Percentiles rank a stretch among this genome's conserved stretches.
phyloP scores from a whole-genome alignment of 2,888 invertebrate species.

The Deroplatys truncata region DNA sequence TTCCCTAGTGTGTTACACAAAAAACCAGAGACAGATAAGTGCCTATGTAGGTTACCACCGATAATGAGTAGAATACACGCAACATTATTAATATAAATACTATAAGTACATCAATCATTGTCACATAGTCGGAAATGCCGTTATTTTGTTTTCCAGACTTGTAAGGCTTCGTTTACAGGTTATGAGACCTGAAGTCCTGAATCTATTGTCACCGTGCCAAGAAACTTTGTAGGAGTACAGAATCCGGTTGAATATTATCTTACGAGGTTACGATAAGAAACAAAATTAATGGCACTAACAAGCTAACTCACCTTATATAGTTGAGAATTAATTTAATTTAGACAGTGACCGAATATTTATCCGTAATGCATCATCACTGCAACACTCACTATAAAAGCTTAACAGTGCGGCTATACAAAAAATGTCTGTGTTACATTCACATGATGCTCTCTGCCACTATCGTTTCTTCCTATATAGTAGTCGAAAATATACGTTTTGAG shows the following conservation, averaged over 20 bases:
- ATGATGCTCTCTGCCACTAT: too few relatives aligned
- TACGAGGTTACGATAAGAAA: not conserved
- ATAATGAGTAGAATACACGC: not conserved
- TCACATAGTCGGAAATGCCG: not conserved
- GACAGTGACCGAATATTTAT: too few relatives aligned
- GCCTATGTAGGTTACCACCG: not conserved
- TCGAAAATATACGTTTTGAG: too few relatives aligned
- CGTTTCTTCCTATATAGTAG: too few relatives aligned
- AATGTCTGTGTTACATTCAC: too few relatives aligned
- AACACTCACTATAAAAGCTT: too few relatives aligned
- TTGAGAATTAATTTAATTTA: too few relatives aligned
- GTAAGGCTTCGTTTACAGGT: not conserved
- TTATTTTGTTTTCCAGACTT: not conserved
- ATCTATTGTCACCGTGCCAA: not conserved
- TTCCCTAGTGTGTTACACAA: not conserved
- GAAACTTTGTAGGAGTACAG: not conserved
- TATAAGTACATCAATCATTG: not conserved
- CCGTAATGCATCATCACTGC: too few relatives aligned
- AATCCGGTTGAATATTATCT: not conserved
- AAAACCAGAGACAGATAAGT: not conserved
- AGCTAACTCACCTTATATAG: too few relatives aligned
- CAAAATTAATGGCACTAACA: too few relatives aligned
- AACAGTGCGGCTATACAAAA: too few relatives aligned
- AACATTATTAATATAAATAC: not conserved
- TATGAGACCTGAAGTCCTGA: not conserved